phyloP scores from a whole-genome alignment of 2,113 vertebrate species.

The Lates calcarifer region DNA sequence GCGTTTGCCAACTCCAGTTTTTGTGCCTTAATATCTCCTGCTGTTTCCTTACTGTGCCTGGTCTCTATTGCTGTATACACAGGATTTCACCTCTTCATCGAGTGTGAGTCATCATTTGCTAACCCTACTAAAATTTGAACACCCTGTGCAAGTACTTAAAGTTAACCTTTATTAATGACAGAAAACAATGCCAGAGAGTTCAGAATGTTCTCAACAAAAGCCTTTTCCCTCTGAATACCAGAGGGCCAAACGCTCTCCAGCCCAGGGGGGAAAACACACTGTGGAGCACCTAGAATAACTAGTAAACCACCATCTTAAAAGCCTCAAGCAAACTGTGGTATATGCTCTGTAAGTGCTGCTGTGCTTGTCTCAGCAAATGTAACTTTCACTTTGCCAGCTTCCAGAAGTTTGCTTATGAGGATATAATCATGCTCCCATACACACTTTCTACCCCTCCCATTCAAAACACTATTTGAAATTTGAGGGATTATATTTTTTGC shows the following conservation, averaged over 20 bases:
- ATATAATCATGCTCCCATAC: not conserved
- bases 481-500: slow-evolving; percentile 53
- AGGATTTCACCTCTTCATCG: slow-evolving; percentile 14
- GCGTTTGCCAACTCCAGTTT: slow-evolving; percentile 3
- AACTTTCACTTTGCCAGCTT: slow-evolving; percentile 38
- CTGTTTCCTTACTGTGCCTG: not conserved
- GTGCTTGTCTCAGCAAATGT: slow-evolving; percentile 66
- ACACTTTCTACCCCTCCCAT: slow-evolving; percentile 14
- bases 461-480: slow-evolving; percentile 45
- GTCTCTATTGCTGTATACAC: not conserved
- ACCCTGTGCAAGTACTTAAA: not conserved
- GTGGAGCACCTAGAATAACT: slow-evolving; percentile 27
- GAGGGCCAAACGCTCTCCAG: slow-evolving; percentile 22
- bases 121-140: not conserved
- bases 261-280: slow-evolving; percentile 1
- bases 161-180: slow-evolving; percentile 25
- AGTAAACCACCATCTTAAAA: slow-evolving; percentile 44
- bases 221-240: slow-evolving; percentile 6
- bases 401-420: slow-evolving; percentile 20
- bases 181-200: slow-evolving; percentile 4
- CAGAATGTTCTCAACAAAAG: slow-evolving; percentile 35
- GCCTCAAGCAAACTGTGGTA: slow-evolving; percentile 31
- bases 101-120: not conserved
- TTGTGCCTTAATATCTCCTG: slow-evolving; percentile 4
- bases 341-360: slow-evolving; percentile 46